A percentile compares a stretch with the other conserved stretches of the same genome.
These are phyloP conservation scores for Graphium colonna DNA, from an alignment of 2,888 invertebrate species.

Conservation along the genomic window DNA sequence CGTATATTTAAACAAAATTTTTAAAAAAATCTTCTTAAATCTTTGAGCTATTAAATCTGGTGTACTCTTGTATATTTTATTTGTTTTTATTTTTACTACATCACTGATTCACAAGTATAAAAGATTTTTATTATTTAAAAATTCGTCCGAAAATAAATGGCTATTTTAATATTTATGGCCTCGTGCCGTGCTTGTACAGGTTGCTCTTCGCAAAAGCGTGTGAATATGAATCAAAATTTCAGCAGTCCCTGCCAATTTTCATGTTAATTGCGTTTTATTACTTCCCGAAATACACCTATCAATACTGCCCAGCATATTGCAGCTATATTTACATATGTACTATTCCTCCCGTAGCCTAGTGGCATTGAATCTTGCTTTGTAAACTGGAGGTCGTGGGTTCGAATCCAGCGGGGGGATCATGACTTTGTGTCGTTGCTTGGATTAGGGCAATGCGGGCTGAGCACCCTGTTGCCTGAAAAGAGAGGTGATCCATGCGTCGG, in stretches of 20 bases:
- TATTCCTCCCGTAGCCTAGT: no score
- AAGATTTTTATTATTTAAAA: neutral
- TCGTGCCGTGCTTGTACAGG: slow-evolving; percentile 13
- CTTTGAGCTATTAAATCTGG: neutral
- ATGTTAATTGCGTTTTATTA: slow-evolving; percentile 46
- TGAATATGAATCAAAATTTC: slow-evolving; percentile 44
- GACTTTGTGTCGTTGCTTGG: no score
- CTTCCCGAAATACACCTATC: slow-evolving; percentile 32
- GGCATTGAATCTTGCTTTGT: no score
- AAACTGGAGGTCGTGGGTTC: no score
- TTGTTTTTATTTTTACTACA: neutral
- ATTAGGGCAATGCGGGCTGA: no score
- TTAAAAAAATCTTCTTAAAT: no score
- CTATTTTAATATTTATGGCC: slow-evolving; percentile 22
- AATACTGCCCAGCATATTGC: slow-evolving; percentile 23
- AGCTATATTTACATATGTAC: no score
- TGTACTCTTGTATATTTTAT: neutral
- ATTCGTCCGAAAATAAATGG: slow-evolving; percentile 16
- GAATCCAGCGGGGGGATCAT: no score
- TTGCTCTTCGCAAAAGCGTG: slow-evolving; percentile 23
- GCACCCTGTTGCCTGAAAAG: no score
- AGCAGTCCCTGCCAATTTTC: slow-evolving; percentile 44
- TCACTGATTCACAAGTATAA: slow-evolving; percentile 1
- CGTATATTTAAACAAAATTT: no score
- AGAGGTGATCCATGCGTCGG: no score